These are phyloP conservation scores for Standfussiana lucernea DNA, from an alignment of 2,888 invertebrate genomes.

Conservation along the genomic window DNA sequence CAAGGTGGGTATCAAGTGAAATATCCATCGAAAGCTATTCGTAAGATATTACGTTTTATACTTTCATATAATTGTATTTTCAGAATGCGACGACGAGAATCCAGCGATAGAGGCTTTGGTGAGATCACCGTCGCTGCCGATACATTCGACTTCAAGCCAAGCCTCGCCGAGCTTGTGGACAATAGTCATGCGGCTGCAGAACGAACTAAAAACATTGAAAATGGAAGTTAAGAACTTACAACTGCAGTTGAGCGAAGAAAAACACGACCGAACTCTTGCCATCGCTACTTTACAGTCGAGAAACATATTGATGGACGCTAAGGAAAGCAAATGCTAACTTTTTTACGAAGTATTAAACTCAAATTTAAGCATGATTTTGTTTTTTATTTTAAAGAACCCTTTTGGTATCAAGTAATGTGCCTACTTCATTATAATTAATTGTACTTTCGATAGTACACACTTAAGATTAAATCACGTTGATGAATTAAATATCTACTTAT, in stretches of 20 bases:
- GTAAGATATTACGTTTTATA: slow-evolving; percentile 62
- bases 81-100: slow-evolving; percentile 89
- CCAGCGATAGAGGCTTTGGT: slow-evolving; percentile 85
- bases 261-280: slow-evolving; percentile 88
- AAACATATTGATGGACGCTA: slow-evolving; percentile 85
- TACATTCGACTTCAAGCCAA: slow-evolving; percentile 81
- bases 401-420: neutral
- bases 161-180: slow-evolving; percentile 93
- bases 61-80: slow-evolving; percentile 74
- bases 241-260: slow-evolving; percentile 93
- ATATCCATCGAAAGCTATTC: slow-evolving; percentile 59
- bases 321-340: slow-evolving; percentile 88
- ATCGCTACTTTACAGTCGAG: slow-evolving; percentile 85
- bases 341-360: slow-evolving; percentile 57
- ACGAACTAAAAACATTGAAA: slow-evolving; percentile 93
- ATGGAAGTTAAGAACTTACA: slow-evolving; percentile 91
- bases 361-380: slow-evolving; percentile 23
- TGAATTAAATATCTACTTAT: neutral
- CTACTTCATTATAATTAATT: neutral
- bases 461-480: neutral
- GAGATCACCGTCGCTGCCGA: slow-evolving; percentile 87
- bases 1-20: slow-evolving; percentile 74
- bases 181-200: slow-evolving; percentile 94
- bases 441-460: neutral
- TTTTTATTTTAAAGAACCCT: slow-evolving; percentile 17